Evolutionary conservation across 2,888 invertebrate species (phyloP).

Genomic region (Eupithecia abbreviata): DNA sequence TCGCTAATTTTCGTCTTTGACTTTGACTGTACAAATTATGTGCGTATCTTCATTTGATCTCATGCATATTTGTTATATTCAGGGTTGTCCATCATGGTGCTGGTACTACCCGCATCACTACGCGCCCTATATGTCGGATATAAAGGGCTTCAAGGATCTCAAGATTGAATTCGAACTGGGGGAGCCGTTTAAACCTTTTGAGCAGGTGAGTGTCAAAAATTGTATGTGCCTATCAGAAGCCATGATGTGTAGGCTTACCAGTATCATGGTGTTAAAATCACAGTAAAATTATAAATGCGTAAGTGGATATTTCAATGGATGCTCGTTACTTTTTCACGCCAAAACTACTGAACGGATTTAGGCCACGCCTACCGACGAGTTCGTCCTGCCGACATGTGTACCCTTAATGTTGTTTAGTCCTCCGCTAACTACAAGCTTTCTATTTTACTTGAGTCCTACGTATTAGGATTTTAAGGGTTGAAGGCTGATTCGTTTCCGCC

Average conservation of each 20-base stretch:
- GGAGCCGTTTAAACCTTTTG: slow-evolving; percentile 95
- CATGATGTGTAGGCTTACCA: no score
- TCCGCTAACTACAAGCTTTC: no score
- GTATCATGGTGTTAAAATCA: not conserved
- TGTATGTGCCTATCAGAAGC: not conserved
- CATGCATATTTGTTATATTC: not conserved
- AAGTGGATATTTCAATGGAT: no score
- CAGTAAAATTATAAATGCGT: no score
- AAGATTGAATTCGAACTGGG: slow-evolving; percentile 93
- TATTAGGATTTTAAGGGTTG: no score
- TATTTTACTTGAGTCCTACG: no score
- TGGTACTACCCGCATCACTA: slow-evolving; percentile 99
- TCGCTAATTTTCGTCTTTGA: not conserved
- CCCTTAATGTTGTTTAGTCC: no score
- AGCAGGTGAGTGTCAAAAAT: slow-evolving; percentile 84
- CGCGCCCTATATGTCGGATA: slow-evolving; percentile 97
- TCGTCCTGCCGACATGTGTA: no score
- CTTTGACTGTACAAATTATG: not conserved
- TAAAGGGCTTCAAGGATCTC: slow-evolving; percentile 90
- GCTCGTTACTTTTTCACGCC: no score
- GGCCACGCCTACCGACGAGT: no score
- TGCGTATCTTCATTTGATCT: not conserved
- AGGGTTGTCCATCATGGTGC: slow-evolving; percentile 97
- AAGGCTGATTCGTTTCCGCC: no score
- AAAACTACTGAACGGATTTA: no score